These are phyloP conservation scores for Drosophila mercatorum DNA, from an alignment of 2,888 invertebrate species.

Conservation along the genomic window DNA sequence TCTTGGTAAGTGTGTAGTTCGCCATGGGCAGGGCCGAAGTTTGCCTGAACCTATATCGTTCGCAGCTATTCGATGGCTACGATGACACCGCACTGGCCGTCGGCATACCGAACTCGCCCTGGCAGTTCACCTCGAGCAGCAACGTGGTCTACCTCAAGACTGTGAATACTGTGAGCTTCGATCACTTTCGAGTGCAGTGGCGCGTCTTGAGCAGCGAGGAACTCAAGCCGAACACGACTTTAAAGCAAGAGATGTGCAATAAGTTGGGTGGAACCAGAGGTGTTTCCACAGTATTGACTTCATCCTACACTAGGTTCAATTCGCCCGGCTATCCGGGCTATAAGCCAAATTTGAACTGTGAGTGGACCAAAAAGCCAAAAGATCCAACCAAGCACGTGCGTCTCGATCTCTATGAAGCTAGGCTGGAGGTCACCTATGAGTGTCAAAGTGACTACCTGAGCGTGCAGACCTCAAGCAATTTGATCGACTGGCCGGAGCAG, in stretches of 20 bases:
- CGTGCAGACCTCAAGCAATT: constrained; percentile 86
- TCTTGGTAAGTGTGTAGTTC: constrained; percentile 60
- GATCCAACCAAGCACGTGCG: constrained; percentile 87
- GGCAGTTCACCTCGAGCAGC: constrained; percentile 86
- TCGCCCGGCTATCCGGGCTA: constrained; percentile 93
- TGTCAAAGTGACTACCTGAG: constrained; percentile 88
- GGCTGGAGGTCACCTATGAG: constrained; percentile 86
- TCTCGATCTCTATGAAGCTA: constrained; percentile 86
- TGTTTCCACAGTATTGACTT: no score
- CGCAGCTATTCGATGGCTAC: constrained; percentile 90
- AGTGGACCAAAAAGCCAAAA: constrained; percentile 89
- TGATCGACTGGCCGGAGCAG: constrained; percentile 86
- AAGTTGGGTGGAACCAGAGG: constrained; percentile 1
- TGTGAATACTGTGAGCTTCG: constrained; percentile 62
- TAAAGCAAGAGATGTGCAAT: constrained; percentile 55
- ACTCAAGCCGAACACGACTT: constrained; percentile 29
- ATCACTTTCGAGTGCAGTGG: constrained; percentile 79
- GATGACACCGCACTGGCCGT: constrained; percentile 87
- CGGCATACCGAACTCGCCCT: constrained; percentile 64
- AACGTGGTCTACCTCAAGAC: constrained; percentile 87
- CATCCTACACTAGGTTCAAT: no score
- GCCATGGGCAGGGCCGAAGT: no score
- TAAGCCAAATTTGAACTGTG: constrained; percentile 87
- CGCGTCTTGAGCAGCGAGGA: constrained; percentile 64
- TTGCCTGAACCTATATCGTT: not conserved